Conservation (phyloP, 2,113 vertebrate genomes). For the Nicator chloris region DNA sequence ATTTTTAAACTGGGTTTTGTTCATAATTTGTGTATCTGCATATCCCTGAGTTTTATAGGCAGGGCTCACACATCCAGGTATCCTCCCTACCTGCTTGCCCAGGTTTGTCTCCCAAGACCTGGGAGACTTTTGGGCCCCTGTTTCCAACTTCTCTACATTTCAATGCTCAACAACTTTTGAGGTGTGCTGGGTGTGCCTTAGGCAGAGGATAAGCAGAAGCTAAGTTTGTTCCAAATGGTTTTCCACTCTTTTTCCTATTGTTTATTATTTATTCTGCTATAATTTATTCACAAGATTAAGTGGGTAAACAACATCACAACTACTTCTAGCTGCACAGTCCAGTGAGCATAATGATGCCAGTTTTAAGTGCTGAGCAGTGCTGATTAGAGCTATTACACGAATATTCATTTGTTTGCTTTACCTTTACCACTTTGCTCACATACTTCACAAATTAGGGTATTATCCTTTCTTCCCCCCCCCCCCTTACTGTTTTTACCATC, state of each 20-base stretch:
- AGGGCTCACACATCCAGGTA: not conserved
- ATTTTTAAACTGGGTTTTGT: not conserved
- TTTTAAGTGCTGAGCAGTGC: not conserved
- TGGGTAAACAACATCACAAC: slow-evolving; percentile 52
- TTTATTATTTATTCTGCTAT: slow-evolving; percentile 60
- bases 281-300: slow-evolving; percentile 55
- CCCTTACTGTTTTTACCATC: slow-evolving; percentile 58
- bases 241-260: slow-evolving; percentile 36
- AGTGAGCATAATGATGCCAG: slow-evolving; percentile 35
- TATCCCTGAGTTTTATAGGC: not conserved
- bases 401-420: slow-evolving; percentile 30
- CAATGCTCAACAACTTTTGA: not conserved
- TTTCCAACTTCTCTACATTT: not conserved
- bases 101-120: not conserved
- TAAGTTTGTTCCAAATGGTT: slow-evolving; percentile 23
- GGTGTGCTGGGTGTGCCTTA: not conserved
- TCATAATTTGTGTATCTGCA: not conserved
- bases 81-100: not conserved
- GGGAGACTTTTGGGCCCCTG: not conserved
- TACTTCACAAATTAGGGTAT: slow-evolving; percentile 61
- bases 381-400: not conserved
- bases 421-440: slow-evolving; percentile 18
- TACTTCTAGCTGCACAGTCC: slow-evolving; percentile 29
- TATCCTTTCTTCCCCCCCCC: not conserved
- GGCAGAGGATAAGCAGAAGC: not conserved